Base-by-base conservation (phyloP, 2,113 vertebrate species). In the Nettapus auritus region DNA sequence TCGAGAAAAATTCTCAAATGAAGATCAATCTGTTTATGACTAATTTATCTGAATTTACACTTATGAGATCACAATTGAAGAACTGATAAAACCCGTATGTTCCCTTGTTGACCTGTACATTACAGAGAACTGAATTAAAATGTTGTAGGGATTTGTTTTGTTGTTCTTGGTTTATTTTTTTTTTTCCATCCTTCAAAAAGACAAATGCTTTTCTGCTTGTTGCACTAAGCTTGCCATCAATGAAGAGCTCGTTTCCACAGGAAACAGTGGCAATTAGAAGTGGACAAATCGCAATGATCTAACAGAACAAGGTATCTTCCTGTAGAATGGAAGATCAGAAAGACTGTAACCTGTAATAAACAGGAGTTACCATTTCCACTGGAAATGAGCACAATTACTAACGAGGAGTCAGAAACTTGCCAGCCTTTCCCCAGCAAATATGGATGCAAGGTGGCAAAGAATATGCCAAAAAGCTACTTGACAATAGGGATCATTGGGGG, bases 361-460 rank as follows among this genome's bases (percentile, higher is more conserved):
- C 96, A 96, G 92, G 86, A 90, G 36, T 90, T 79, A 82, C 5
- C 57, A 86, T 97, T 96, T 97, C 94, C 96, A 96, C 88, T 96
- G 94, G 96, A 97, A 97, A 97, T 90, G 88, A 90, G 81, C 74
- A 84, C 81, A 93, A 82, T 66, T 48, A 40, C 62, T 84, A 73
- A 67, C 59, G 66, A 90, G 60, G 86, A 95, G 86, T 82, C 70
- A 82, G 91, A 40, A 82, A 85, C 59, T 82, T 13, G 0, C 69
- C 91, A 90, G 86, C 77, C 84, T 93, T 68, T 64, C 29, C 81
- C 94, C 53, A 40, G 10, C 53, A 53, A 20, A 0, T 8, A 71
- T 0, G 71, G 31, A 79, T 84, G n/a, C 29, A 64, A 79, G 44
- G 53, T 40, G 53, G 81, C 74, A 90, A 85, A 94, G 64, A 74